A percentile compares a stretch with the other conserved stretches of the same genome.
Evolutionary conservation across 2,113 vertebrate species (phyloP).

Genomic region (Regulus satrapa): DNA sequence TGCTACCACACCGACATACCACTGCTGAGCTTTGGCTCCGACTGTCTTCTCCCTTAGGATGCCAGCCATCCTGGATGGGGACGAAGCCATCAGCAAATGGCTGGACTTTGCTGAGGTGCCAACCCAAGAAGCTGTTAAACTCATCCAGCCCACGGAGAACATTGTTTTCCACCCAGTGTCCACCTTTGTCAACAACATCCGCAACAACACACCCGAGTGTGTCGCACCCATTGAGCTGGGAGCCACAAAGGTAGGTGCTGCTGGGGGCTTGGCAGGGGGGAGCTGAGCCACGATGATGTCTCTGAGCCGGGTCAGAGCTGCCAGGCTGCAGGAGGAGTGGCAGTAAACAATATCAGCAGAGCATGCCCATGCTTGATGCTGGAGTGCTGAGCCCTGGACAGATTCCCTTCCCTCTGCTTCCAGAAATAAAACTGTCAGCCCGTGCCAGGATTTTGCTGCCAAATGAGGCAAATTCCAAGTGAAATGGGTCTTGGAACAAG

Average conservation of each 20-base stretch:
- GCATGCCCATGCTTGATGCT: not conserved
- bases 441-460: not conserved
- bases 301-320: not conserved
- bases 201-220: slow-evolving; percentile 85
- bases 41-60: slow-evolving; percentile 76
- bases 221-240: slow-evolving; percentile 75
- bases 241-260: slow-evolving; percentile 75
- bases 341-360: not conserved
- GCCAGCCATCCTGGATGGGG: slow-evolving; percentile 92
- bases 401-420: not conserved
- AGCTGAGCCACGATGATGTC: rapidly evolving
- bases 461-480: not conserved
- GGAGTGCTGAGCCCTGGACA: not conserved
- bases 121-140: slow-evolving; percentile 82
- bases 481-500: slow-evolving; percentile 4
- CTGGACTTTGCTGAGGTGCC: slow-evolving; percentile 88
- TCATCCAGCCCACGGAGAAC: slow-evolving; percentile 83
- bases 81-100: slow-evolving; percentile 88
- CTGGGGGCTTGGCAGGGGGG: not conserved
- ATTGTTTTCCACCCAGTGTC: slow-evolving; percentile 89
- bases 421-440: not conserved
- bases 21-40: not conserved
- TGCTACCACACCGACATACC: rapidly evolving
- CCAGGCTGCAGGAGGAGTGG: not conserved
- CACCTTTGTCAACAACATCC: slow-evolving; percentile 83